phyloP scores from a whole-genome alignment of 2,888 invertebrate genomes.

The Dione juno region DNA sequence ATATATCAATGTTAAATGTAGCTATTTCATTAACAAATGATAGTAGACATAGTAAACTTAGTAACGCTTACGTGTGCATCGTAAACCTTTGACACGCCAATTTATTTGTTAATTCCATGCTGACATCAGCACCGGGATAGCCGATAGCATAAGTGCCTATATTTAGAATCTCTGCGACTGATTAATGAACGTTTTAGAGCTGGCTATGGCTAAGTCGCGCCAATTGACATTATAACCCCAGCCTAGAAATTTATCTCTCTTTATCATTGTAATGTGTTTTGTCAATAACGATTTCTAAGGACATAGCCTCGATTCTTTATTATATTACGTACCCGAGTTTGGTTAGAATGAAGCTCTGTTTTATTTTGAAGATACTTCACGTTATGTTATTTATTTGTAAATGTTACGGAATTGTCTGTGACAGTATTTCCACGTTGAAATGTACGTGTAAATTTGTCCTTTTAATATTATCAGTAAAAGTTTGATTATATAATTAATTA shows the following conservation, averaged over 20 bases:
- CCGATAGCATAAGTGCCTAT: conserved; percentile 79
- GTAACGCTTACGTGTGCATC: conserved; percentile 13
- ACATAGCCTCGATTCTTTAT: conserved; percentile 21
- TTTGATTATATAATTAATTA: background rate
- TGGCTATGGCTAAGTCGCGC: conserved; percentile 59
- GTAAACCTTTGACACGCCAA: conserved; percentile 44
- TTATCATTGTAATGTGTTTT: conserved; percentile 41
- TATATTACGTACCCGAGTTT: conserved; percentile 1
- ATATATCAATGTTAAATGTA: background rate
- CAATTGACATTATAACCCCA: conserved; percentile 77
- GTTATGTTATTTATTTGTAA: background rate
- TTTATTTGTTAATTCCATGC: conserved; percentile 49
- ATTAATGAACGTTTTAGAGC: conserved; percentile 70
- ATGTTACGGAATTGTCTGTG: too few species aligned
- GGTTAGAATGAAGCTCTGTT: background rate
- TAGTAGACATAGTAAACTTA: conserved; percentile 15
- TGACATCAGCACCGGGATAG: conserved; percentile 73
- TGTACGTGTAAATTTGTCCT: background rate
- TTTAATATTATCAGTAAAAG: background rate
- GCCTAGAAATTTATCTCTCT: conserved; percentile 47
- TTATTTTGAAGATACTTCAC: background rate
- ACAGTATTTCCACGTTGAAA: too few species aligned
- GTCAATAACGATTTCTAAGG: conserved; percentile 31
- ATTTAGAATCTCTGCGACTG: conserved; percentile 81
- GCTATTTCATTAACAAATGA: background rate